These are phyloP conservation scores for Porites rus DNA, from an alignment of 92 coral and sea anemone species.

Conservation along the genomic window DNA sequence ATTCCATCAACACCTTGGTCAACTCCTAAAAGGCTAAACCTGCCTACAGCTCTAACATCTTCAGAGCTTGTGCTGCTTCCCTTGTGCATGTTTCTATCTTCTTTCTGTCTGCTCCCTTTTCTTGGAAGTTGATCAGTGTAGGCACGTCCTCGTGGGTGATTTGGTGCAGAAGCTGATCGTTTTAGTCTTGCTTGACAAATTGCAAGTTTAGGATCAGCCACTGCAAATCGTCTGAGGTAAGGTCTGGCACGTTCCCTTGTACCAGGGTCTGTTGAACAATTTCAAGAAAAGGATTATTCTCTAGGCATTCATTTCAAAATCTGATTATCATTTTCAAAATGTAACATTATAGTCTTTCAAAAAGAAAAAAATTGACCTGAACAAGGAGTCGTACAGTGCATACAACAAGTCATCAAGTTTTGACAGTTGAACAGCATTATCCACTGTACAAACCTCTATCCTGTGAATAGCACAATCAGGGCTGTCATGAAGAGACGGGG, in stretches of 20 bases:
- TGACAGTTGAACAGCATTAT: no score
- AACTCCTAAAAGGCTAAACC: conserved; percentile 65
- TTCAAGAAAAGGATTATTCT: neutral
- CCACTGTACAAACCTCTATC: no score
- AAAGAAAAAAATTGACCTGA: no score
- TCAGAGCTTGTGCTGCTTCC: conserved; percentile 71
- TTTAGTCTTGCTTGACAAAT: conserved; percentile 89
- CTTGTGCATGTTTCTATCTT: conserved; percentile 28
- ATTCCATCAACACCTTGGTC: conserved; percentile 82
- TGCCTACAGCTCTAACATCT: conserved; percentile 68
- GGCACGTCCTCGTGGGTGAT: conserved; percentile 58
- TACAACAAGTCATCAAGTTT: no score
- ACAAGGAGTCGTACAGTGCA: no score
- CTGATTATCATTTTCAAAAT: neutral
- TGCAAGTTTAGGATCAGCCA: conserved; percentile 91
- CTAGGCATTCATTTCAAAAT: neutral
- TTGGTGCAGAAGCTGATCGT: conserved; percentile 89
- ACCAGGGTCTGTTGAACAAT: conserved; percentile 76
- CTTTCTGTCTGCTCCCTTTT: conserved; percentile 23
- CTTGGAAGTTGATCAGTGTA: conserved; percentile 68
- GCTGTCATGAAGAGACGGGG: no score
- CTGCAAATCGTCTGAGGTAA: conserved; percentile 78
- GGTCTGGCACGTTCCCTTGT: conserved; percentile 92
- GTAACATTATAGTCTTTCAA: no score
- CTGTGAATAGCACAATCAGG: no score